A percentile compares a stretch with the other conserved stretches of the same genome.
Evolutionary conservation across 2,797 vertebrate species (phyloP).

Genomic region (Gorsachius magnificus): DNA sequence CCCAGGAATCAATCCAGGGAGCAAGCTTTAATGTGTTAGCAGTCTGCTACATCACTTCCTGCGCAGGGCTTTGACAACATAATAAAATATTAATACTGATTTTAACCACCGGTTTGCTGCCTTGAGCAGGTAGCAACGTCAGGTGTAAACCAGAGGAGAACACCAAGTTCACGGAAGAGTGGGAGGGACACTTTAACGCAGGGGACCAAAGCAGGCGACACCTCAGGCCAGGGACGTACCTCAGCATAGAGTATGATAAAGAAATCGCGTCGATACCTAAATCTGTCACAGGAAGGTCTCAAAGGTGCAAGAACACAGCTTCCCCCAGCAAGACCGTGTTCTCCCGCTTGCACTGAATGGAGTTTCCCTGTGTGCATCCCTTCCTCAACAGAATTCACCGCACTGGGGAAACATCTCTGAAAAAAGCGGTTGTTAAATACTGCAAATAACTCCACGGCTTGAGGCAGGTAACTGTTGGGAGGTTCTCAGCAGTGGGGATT

Average conservation of each 20-base stretch:
- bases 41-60: neutral
- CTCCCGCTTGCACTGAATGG: neutral
- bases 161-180: neutral
- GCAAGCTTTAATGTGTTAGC: neutral
- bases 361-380: neutral
- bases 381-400: neutral
- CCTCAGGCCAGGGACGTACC: neutral
- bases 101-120: neutral
- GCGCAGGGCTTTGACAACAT: neutral
- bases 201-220: fast-evolving
- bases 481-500: neutral
- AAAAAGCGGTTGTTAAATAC: neutral
- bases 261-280: neutral
- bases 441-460: neutral
- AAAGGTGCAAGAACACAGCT: fast-evolving
- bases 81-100: neutral
- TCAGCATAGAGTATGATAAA: neutral
- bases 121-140: neutral
- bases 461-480: fast-evolving
- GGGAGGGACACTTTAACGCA: no score
- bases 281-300: neutral
- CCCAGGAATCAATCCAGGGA: neutral
- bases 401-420: neutral
- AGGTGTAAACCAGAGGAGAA: neutral
- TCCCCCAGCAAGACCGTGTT: neutral